A percentile compares a stretch with the other conserved stretches of the same genome.
Evolutionary conservation across 1,140 invertebrate genomes (phyloP).

Genomic region (Drosophila persimilis): DNA sequence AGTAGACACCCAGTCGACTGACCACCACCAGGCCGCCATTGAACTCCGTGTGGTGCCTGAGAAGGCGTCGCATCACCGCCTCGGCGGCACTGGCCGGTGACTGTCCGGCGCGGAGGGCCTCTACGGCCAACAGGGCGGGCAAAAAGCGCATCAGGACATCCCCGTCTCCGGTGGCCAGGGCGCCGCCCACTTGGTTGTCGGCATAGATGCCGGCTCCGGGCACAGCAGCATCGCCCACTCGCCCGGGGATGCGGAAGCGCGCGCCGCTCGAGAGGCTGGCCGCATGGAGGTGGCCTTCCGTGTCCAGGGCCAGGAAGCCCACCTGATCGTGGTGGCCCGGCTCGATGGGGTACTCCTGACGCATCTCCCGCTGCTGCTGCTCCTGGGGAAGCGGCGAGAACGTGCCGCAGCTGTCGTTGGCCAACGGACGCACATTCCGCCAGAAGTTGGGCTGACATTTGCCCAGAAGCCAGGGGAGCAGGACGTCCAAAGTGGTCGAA

Average conservation of each 20-base stretch:
- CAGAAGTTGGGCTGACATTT: conserved; percentile 33
- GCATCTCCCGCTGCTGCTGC: not conserved
- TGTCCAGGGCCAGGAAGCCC: conserved; percentile 29
- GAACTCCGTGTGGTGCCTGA: conserved; percentile 37
- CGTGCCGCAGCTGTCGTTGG: not conserved
- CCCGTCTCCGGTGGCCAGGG: conserved; percentile 34
- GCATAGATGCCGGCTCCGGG: conserved; percentile 45
- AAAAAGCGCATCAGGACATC: conserved; percentile 38
- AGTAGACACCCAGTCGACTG: conserved; percentile 19
- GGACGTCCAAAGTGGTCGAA: not conserved
- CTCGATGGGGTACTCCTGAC: conserved; percentile 30
- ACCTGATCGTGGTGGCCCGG: conserved; percentile 41
- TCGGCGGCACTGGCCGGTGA: conserved; percentile 1
- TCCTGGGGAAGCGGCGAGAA: conserved; percentile 6
- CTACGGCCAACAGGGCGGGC: conserved; percentile 36
- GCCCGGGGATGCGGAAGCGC: conserved; percentile 25
- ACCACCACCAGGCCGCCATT: conserved; percentile 41
- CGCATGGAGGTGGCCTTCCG: conserved; percentile 14
- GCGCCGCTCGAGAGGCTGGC: conserved; percentile 37
- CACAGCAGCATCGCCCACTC: conserved; percentile 34
- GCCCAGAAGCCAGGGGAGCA: not conserved
- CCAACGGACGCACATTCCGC: conserved; percentile 15
- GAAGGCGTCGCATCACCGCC: conserved; percentile 21
- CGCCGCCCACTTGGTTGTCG: conserved; percentile 36
- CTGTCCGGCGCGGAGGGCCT: conserved; percentile 16